Evolutionary conservation across 2,113 vertebrate species (phyloP).

Genomic region (Cranoglanis bouderius): DNA sequence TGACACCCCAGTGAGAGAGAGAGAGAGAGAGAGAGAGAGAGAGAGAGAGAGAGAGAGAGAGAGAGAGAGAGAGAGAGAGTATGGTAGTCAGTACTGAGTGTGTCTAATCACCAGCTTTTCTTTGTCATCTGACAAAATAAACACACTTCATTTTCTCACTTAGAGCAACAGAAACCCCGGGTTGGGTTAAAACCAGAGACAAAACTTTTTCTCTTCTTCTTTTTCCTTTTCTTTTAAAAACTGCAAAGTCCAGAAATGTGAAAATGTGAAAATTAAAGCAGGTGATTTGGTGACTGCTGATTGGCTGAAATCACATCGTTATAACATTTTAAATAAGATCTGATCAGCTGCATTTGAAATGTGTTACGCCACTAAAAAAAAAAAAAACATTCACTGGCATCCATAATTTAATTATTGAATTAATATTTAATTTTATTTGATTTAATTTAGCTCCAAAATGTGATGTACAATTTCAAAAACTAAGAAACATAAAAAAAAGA

Average conservation of each 20-base stretch:
- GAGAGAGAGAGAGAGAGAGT: not conserved
- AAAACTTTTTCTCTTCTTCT: not conserved
- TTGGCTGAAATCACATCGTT: not conserved
- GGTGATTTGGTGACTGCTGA: not conserved
- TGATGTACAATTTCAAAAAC: not conserved
- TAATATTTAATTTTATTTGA: too few species aligned
- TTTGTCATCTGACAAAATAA: slow-evolving; percentile 14
- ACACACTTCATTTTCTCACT: slow-evolving; percentile 9
- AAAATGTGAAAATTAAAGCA: not conserved
- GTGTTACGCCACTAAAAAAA: too few species aligned
- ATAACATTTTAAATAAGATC: not conserved
- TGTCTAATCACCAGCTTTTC: slow-evolving; percentile 5
- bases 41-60: not conserved
- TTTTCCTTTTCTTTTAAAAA: not conserved
- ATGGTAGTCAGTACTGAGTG: not conserved
- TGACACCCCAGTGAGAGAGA: slow-evolving; percentile 44
- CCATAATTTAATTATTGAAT: too few species aligned
- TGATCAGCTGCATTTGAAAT: not conserved
- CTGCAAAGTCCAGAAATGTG: not conserved
- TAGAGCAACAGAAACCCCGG: not conserved
- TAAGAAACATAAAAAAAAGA: too few species aligned
- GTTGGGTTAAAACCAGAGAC: not conserved
- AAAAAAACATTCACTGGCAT: too few species aligned
- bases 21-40: slow-evolving; percentile 20
- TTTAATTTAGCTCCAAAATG: too few species aligned